These are phyloP conservation scores for Hyphantria cunea DNA, from an alignment of 1,140 invertebrate species.

Conservation along the genomic window DNA sequence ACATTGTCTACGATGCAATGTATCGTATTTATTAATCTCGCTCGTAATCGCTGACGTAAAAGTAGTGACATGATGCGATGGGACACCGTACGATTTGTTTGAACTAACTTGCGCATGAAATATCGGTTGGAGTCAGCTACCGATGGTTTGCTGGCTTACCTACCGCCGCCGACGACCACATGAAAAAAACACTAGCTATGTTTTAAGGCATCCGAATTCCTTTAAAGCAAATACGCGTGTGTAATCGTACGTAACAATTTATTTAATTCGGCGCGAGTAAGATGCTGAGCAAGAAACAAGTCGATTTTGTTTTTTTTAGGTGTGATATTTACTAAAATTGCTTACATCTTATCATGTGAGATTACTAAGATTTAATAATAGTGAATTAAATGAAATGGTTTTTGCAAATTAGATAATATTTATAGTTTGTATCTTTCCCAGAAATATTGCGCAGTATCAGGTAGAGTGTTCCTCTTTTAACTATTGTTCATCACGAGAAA, in stretches of 20 bases:
- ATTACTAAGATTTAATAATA: no score
- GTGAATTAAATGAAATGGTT: no score
- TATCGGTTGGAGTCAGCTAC: constrained; percentile 68
- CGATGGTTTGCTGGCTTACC: constrained; percentile 77
- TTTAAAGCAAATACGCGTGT: constrained; percentile 74
- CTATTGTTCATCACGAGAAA: no score
- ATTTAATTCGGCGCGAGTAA: constrained; percentile 58
- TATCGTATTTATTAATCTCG: constrained; percentile 31
- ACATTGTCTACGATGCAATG: constrained; percentile 21
- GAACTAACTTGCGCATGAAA: constrained; percentile 71
- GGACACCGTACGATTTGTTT: constrained; percentile 79
- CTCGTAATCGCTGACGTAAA: constrained; percentile 46
- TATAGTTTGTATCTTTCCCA: no score
- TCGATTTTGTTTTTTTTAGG: constrained; percentile 38
- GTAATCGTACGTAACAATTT: constrained; percentile 76
- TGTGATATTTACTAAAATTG: constrained; percentile 40
- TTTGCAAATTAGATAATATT: no score
- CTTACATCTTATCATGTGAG: constrained; percentile 1
- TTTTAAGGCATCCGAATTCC: constrained; percentile 72
- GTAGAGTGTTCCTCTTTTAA: no score
- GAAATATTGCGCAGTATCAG: no score
- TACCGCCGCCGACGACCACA: constrained; percentile 60
- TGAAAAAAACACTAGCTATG: constrained; percentile 71
- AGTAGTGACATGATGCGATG: constrained; percentile 63
- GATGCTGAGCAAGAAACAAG: constrained; percentile 29